A percentile compares a stretch with the other conserved stretches of the same genome.
phyloP scores from a whole-genome alignment of 2,888 invertebrate species.

The Scaptodrosophila latifasciaeformis region DNA sequence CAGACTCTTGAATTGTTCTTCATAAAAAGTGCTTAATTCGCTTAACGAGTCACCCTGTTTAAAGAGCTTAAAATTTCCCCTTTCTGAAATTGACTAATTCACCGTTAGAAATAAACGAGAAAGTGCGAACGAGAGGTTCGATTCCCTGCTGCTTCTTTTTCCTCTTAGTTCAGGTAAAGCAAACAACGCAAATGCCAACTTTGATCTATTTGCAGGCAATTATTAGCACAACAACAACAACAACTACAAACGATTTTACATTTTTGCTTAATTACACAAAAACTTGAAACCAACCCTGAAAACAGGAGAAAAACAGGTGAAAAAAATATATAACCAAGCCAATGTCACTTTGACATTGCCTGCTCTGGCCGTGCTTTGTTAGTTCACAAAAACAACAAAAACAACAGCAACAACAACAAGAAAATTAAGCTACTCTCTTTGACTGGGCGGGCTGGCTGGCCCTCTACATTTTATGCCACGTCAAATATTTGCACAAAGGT shows the following conservation, averaged over 20 bases:
- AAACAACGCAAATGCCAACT: conserved; percentile 61
- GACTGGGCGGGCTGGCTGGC: background rate
- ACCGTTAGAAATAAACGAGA: no score
- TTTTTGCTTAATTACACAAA: conserved; percentile 60
- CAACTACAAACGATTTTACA: conserved; percentile 54
- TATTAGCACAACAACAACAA: conserved; percentile 47
- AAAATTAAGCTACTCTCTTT: no score
- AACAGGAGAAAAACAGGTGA: background rate
- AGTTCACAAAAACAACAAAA: conserved; percentile 39
- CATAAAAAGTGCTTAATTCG: no score
- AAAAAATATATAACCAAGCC: no score
- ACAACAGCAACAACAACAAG: conserved; percentile 28
- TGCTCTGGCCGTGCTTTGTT: conserved; percentile 14
- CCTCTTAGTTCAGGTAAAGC: no score
- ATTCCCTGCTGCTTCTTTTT: no score
- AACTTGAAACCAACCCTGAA: background rate
- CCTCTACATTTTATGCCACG: conserved; percentile 24
- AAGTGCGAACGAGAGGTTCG: no score
- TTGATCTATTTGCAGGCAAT: conserved; percentile 65
- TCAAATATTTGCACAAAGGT: conserved; percentile 64
- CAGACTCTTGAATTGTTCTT: no score
- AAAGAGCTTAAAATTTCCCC: no score
- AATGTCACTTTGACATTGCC: conserved; percentile 35
- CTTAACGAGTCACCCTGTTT: no score
- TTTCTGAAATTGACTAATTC: no score